phyloP scores from a whole-genome alignment of 2,113 vertebrate species.

The Platysternon megacephalum region DNA sequence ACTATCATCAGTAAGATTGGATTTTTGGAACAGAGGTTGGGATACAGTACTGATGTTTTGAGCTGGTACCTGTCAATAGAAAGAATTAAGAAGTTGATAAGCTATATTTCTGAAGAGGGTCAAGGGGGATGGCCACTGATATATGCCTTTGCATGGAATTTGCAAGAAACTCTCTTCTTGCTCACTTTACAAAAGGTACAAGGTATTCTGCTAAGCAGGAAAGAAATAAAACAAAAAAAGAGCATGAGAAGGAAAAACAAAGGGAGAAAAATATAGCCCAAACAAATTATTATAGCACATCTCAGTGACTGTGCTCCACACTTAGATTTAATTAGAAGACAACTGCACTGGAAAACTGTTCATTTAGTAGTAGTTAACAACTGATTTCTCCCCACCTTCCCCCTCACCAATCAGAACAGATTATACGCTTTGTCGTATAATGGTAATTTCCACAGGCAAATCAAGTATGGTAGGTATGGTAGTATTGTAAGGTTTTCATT shows the following conservation, averaged over 20 bases:
- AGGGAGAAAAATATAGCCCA: slow-evolving; percentile 22
- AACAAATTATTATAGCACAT: slow-evolving; percentile 40
- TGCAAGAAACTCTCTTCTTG: background rate
- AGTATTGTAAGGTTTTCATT: slow-evolving; percentile 23
- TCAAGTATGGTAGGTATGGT: background rate
- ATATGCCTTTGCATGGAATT: slow-evolving; percentile 12
- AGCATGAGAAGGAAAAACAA: background rate
- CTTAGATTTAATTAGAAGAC: slow-evolving; percentile 66
- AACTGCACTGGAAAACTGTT: slow-evolving; percentile 56
- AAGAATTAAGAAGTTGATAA: slow-evolving; percentile 52
- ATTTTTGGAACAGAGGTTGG: slow-evolving; percentile 40
- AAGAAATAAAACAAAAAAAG: background rate
- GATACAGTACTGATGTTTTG: slow-evolving; percentile 25
- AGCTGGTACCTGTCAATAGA: slow-evolving; percentile 32
- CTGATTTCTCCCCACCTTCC: background rate
- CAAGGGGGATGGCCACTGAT: background rate
- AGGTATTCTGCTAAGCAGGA: background rate
- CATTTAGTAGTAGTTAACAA: slow-evolving; percentile 49
- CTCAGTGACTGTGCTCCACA: slow-evolving; percentile 18
- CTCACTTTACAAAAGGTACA: slow-evolving; percentile 38
- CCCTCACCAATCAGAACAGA: slow-evolving; percentile 15
- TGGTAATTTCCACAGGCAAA: slow-evolving; percentile 45
- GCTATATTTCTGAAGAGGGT: background rate
- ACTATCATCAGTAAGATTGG: slow-evolving; percentile 46
- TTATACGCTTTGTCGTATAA: slow-evolving; percentile 30